Evolutionary conservation across 2,113 vertebrate species (phyloP).

Genomic region (Bos indicus): DNA sequence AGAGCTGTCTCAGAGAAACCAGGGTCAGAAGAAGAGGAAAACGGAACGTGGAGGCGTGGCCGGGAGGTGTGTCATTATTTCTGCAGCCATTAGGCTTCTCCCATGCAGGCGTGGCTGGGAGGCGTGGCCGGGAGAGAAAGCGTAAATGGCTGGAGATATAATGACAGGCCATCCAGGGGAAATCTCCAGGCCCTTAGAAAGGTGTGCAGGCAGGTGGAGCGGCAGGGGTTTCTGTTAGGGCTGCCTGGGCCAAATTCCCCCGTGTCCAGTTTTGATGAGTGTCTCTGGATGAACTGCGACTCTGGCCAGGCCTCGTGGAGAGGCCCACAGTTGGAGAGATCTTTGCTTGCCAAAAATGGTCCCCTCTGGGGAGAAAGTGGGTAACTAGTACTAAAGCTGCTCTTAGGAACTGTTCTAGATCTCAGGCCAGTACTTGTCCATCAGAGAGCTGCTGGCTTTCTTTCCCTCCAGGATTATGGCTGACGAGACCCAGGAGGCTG

Average conservation of each 20-base stretch:
- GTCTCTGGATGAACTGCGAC: accelerated
- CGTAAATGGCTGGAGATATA: neutral
- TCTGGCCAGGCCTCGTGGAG: neutral
- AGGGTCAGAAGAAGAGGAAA: neutral
- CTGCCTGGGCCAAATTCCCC: neutral
- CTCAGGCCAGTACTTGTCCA: neutral
- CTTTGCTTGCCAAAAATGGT: neutral
- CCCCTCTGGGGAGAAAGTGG: neutral
- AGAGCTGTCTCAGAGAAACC: neutral
- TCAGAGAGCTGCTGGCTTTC: neutral
- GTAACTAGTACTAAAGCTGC: too few relatives aligned
- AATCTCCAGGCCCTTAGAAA: neutral
- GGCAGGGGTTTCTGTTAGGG: neutral
- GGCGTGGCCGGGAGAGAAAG: neutral
- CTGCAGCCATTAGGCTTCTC: too few relatives aligned
- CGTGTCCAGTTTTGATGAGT: neutral
- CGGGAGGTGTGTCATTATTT: too few relatives aligned
- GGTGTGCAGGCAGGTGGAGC: neutral
- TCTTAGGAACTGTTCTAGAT: neutral
- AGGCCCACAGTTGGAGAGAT: neutral
- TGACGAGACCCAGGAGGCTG: neutral
- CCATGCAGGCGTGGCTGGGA: too few relatives aligned
- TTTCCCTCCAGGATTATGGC: slow-evolving; percentile 43
- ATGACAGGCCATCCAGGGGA: accelerated
- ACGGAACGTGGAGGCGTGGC: neutral